Conservation (phyloP, 2,888 invertebrate species). For the Brenthis daphne region DNA sequence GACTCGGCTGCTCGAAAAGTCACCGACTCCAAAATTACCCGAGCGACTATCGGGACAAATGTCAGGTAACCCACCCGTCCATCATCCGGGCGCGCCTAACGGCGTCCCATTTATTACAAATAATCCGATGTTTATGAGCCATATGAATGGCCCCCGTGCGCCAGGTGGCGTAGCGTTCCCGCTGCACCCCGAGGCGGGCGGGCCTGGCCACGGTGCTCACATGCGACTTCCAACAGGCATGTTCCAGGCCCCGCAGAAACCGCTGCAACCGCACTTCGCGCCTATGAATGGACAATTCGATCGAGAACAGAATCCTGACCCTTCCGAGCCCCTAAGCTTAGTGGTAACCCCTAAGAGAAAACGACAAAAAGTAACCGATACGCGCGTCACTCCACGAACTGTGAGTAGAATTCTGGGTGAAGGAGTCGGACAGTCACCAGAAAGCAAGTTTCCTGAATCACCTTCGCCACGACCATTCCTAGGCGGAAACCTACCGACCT, state of each 20-base stretch:
- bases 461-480: slow-evolving; percentile 90
- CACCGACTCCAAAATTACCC: slow-evolving; percentile 87
- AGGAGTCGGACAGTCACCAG: slow-evolving; percentile 87
- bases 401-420: slow-evolving; percentile 93
- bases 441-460: slow-evolving; percentile 83
- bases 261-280: slow-evolving; percentile 85
- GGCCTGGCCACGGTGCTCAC: slow-evolving; percentile 71
- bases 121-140: slow-evolving; percentile 75
- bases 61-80: slow-evolving; percentile 82
- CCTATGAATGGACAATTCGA: slow-evolving; percentile 84
- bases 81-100: slow-evolving; percentile 70
- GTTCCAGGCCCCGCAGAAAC: slow-evolving; percentile 93
- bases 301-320: slow-evolving; percentile 89
- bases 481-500: slow-evolving; percentile 95
- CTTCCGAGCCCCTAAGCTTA: slow-evolving; percentile 96
- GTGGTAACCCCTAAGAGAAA: slow-evolving; percentile 98
- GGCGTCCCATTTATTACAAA: slow-evolving; percentile 76
- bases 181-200: slow-evolving; percentile 85
- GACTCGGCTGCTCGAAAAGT: slow-evolving; percentile 91
- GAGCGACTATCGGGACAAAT: slow-evolving; percentile 82
- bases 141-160: slow-evolving; percentile 83
- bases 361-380: slow-evolving; percentile 98
- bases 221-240: slow-evolving; percentile 86
- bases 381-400: slow-evolving; percentile 94
- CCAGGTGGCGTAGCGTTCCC: slow-evolving; percentile 85